A percentile compares a stretch with the other conserved stretches of the same genome.
phyloP scores from a whole-genome alignment of 2,797 vertebrate genomes.

The Astyanax mexicanus region DNA sequence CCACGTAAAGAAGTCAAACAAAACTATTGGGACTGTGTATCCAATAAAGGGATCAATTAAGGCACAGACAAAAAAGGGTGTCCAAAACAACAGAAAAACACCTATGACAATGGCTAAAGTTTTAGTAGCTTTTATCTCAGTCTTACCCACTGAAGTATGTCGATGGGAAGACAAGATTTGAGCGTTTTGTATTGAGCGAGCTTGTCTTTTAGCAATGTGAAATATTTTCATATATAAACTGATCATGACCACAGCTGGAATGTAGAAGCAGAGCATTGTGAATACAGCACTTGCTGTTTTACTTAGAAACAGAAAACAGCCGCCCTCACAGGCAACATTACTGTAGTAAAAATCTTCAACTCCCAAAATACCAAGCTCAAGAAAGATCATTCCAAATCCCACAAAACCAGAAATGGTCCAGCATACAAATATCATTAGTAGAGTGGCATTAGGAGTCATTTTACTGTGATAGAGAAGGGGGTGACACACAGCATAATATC shows the following conservation, averaged over 20 bases:
- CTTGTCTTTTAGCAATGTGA: conserved; percentile 74
- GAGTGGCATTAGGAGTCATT: no score
- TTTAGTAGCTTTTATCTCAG: conserved; percentile 39
- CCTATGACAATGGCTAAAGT: conserved; percentile 50
- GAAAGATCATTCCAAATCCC: conserved; percentile 77
- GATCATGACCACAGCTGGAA: conserved; percentile 47
- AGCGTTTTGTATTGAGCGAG: conserved; percentile 69
- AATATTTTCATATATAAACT: conserved; percentile 56
- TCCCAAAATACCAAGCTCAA: conserved; percentile 51
- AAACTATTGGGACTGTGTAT: background rate
- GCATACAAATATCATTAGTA: conserved; percentile 21
- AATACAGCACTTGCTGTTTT: conserved; percentile 24
- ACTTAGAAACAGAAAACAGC: conserved; percentile 39
- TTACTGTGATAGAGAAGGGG: conserved; percentile 4
- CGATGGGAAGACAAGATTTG: background rate
- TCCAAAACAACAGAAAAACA: conserved; percentile 42
- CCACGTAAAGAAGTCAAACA: conserved; percentile 41
- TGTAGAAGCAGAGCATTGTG: background rate
- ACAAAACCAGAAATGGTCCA: conserved; percentile 74
- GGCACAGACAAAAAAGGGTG: conserved; percentile 38
- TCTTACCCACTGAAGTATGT: background rate
- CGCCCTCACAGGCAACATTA: conserved; percentile 65
- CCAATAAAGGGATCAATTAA: conserved; percentile 40
- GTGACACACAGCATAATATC: conserved; percentile 50
- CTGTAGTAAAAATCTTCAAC: no score